Base-by-base conservation (phyloP, 2,113 vertebrate species). In the Crotalus horridus region DNA sequence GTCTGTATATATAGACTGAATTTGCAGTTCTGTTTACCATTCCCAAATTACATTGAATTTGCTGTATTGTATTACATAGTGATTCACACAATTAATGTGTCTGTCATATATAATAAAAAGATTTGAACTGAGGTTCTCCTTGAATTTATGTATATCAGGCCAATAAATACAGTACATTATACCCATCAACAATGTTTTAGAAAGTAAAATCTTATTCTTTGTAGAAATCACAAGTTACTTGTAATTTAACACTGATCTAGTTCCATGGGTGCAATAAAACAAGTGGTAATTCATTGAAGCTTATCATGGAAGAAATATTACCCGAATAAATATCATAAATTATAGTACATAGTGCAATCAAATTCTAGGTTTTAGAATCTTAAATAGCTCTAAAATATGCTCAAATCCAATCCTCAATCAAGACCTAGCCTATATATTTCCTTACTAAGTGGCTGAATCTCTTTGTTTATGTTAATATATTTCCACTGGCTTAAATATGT, bases 261-360 rank as follows among this genome's bases (percentile, higher is more conserved):
- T 92, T 95, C 95, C 92, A 94, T 95, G 91, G 81, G 81, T 92
- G 89, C 4, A 92, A 33, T 12, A 74, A 93, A 88, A 69, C 29
- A 93, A 85, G 26, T 91, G 89, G 92, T 92, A 87, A 91, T 95
- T 94, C 87, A 94, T 91, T 91, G 92, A 96, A 92, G 91, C 88
- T 93, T 93, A 96, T 94, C 93, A 94, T 90, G 92, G 81, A 95
- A 91, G 92, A 94, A 92, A 94, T 94, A 95, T 96, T 96, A 95
- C 94, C 86, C 46, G 96, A 95, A 94, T 96, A 96, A 95, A 96
- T 94, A 95, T 93, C 96, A 94, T 93, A 95, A 96, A 96, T 96
- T 93, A 93, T 91, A 93, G 20, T 89, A 93, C 61, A 94, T 91
- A 85, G 93, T 94, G 94, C 92, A 95, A 96, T 94, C 96, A 94